Evolutionary conservation across 2,797 vertebrate genomes (phyloP).

Genomic region (Todus mexicanus): DNA sequence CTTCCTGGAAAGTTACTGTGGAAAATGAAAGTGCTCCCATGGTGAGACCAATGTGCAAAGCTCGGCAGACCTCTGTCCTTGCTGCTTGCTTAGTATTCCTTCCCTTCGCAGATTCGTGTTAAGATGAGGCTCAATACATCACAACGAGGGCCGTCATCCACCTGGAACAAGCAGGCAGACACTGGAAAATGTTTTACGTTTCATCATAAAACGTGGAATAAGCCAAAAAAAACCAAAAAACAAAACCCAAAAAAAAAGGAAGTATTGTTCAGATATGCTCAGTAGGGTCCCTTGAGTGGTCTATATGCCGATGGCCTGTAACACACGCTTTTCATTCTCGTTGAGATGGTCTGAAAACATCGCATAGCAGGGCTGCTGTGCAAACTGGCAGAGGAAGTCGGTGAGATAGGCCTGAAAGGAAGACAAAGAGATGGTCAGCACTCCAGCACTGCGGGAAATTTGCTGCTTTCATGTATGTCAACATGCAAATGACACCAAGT

Average conservation of each 20-base stretch:
- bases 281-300: background rate
- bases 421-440: slow-evolving; percentile 22
- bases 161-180: slow-evolving; percentile 47
- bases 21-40: slow-evolving; percentile 65
- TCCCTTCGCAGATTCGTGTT: slow-evolving; percentile 21
- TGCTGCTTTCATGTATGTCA: background rate
- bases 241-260: background rate
- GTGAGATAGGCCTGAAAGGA: slow-evolving; percentile 90
- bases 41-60: slow-evolving; percentile 48
- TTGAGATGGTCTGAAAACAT: slow-evolving; percentile 97
- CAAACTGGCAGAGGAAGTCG: slow-evolving; percentile 96
- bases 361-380: slow-evolving; percentile 95
- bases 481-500: no score
- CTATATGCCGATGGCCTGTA: slow-evolving; percentile 94
- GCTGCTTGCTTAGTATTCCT: slow-evolving; percentile 14
- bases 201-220: slow-evolving; percentile 58
- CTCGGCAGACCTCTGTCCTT: slow-evolving; percentile 9
- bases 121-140: slow-evolving; percentile 33
- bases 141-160: background rate
- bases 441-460: background rate
- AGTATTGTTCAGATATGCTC: background rate
- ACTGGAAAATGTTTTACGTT: slow-evolving; percentile 52
- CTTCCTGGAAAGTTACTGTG: slow-evolving; percentile 51
- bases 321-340: slow-evolving; percentile 87
- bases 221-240: background rate